Evolutionary conservation across 2,888 invertebrate genomes (phyloP), one percentile per base, ranked within the genome.

Genomic region (Tenodera sinensis): DNA sequence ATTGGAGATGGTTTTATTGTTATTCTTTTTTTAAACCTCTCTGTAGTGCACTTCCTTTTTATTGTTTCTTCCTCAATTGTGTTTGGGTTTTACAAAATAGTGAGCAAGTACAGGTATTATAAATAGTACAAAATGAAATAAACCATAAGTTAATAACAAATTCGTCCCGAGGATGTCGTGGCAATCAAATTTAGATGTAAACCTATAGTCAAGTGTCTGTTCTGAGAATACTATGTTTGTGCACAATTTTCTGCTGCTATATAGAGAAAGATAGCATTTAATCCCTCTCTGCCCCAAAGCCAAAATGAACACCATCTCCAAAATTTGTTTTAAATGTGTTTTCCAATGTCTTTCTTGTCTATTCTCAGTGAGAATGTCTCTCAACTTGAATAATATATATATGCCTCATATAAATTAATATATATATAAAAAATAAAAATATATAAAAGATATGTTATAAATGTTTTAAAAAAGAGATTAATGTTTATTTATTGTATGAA

Each of bases 401-500:
- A 85, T 85, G 42, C 54, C 54, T 47, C 54, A 47, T 47, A 47
- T 85, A 85, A 85, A 85, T 85, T 85, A 85, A 85, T 85, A 85
- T 85, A 85, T 85, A 42, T 42, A 42, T 42, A 42, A 42, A 27
- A 47, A 14, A 47, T 47, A 85, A 54, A 47, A 47, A 85, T 54
- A 85, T n/a, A 84, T n/a, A 34, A n/a, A 71, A 71, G 54, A 84
- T 84, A 84, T 30, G n/a, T 84, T 47, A 47, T 85, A 84, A 84
- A 85, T 85, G 85, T 85, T 85, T 85, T 42, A 85, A 85, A 54
- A 85, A 47, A 85, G 54, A 42, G 47, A 47, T 54, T 85, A 42
- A 85, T 42, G 54, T 85, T 85, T 85, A 85, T 85, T 85, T 87
- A 87, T 87, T 85, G 85, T 84, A 84, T 84, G 87, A 87, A 88